phyloP scores from a whole-genome alignment of 1,140 invertebrate species.

The Zophobas atratus region DNA sequence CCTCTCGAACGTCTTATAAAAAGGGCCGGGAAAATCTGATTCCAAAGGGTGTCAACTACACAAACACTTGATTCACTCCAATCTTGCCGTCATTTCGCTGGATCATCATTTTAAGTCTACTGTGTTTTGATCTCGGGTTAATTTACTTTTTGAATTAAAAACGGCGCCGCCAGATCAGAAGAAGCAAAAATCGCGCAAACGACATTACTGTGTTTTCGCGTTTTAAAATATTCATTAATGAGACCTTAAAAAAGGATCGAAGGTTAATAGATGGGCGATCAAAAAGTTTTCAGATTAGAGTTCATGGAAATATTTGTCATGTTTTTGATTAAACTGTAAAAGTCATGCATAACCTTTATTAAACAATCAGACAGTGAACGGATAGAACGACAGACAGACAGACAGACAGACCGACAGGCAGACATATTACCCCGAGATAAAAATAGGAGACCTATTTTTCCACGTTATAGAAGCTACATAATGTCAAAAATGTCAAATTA shows the following conservation, averaged over 20 bases:
- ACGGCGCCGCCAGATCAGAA: neutral
- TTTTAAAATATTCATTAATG: too few relatives aligned
- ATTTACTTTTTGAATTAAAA: constrained; percentile 47
- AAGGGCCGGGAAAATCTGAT: constrained; percentile 58
- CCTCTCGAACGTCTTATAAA: constrained; percentile 50
- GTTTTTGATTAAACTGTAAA: neutral
- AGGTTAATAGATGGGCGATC: too few relatives aligned
- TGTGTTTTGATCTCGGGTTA: constrained; percentile 52
- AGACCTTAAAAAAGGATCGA: too few relatives aligned
- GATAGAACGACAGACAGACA: neutral
- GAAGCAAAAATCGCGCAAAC: too few relatives aligned
- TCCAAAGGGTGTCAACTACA: constrained; percentile 60
- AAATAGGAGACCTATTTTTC: too few relatives aligned
- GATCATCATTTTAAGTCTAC: constrained; percentile 56
- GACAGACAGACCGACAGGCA: neutral
- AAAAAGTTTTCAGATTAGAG: too few relatives aligned
- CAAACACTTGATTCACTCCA: constrained; percentile 61
- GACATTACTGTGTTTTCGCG: too few relatives aligned
- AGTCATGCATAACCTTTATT: too few relatives aligned
- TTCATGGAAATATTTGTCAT: neutral
- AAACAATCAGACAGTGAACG: too few relatives aligned
- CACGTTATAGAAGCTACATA: too few relatives aligned
- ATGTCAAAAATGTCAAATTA: too few relatives aligned
- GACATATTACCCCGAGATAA: too few relatives aligned
- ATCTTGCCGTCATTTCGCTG: constrained; percentile 55